Percentiles rank a stretch among this genome's conserved stretches.
Conservation (phyloP, 1,140 invertebrate genomes). For the Neodiprion virginianus region DNA sequence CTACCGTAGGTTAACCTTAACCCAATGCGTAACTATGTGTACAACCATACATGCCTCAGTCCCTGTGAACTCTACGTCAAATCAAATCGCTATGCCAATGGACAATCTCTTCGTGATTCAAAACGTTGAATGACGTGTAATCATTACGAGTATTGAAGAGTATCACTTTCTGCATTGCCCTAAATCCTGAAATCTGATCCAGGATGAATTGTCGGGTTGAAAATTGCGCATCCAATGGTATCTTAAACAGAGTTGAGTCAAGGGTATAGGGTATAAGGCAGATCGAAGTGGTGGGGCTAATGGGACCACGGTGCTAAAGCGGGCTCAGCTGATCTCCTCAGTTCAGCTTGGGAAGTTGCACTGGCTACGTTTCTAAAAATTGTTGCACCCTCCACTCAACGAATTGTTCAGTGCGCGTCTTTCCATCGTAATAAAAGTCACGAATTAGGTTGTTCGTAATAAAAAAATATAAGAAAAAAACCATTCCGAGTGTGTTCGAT, state of each 20-base stretch:
- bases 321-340: conserved; percentile 9
- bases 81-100: neutral
- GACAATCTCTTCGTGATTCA: too few species aligned
- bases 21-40: neutral
- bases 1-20: neutral
- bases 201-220: too few species aligned
- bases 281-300: neutral
- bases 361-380: neutral
- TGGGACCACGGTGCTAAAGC: neutral
- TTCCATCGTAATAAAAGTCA: neutral
- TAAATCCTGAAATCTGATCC: too few species aligned
- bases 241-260: too few species aligned
- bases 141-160: too few species aligned
- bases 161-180: too few species aligned
- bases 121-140: too few species aligned
- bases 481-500: too few species aligned
- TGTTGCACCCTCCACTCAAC: neutral
- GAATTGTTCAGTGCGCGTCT: too few species aligned
- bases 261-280: neutral
- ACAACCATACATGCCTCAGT: neutral
- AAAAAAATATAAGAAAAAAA: too few species aligned
- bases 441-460: neutral
- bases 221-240: too few species aligned
- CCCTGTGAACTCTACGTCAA: neutral
- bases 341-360: neutral